Evolutionary conservation across 1,140 invertebrate genomes (phyloP).

Genomic region (Nasonia giraulti): DNA sequence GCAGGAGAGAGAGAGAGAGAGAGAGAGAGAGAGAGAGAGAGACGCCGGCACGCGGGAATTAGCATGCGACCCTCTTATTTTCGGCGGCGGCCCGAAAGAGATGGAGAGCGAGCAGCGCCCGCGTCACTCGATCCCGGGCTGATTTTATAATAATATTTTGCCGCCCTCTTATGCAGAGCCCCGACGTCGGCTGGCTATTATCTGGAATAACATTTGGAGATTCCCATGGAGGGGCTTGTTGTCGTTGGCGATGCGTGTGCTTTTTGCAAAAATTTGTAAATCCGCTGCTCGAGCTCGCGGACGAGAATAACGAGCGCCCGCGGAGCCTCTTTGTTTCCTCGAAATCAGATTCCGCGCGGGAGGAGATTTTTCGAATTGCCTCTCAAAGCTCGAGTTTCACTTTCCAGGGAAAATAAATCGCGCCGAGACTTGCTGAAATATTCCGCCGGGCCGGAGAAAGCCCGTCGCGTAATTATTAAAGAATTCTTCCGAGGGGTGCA

Average conservation of each 20-base stretch:
- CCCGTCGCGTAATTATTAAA: not conserved
- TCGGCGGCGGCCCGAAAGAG: too few relatives aligned
- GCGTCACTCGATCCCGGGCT: not conserved
- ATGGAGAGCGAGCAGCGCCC: not conserved
- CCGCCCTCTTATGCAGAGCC: conserved; percentile 19
- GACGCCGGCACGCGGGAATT: not conserved
- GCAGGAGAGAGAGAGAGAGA: too few relatives aligned
- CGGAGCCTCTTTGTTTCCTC: not conserved
- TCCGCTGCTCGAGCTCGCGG: not conserved
- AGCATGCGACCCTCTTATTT: conserved; percentile 27
- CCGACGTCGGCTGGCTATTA: conserved; percentile 12
- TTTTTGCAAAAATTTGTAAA: not conserved
- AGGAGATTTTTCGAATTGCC: not conserved
- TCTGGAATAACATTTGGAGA: conserved; percentile 7
- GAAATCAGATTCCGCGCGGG: not conserved
- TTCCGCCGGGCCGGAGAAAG: not conserved
- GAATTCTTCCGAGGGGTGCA: not conserved
- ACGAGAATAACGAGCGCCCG: too few relatives aligned
- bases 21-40: not conserved
- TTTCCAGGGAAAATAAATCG: not conserved
- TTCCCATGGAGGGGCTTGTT: not conserved
- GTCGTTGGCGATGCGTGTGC: not conserved
- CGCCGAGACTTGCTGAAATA: not conserved
- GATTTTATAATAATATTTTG: conserved; percentile 49
- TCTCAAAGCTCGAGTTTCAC: not conserved